phyloP scores from a whole-genome alignment of 2,888 invertebrate genomes.

The Coelogynopora nodosa region DNA sequence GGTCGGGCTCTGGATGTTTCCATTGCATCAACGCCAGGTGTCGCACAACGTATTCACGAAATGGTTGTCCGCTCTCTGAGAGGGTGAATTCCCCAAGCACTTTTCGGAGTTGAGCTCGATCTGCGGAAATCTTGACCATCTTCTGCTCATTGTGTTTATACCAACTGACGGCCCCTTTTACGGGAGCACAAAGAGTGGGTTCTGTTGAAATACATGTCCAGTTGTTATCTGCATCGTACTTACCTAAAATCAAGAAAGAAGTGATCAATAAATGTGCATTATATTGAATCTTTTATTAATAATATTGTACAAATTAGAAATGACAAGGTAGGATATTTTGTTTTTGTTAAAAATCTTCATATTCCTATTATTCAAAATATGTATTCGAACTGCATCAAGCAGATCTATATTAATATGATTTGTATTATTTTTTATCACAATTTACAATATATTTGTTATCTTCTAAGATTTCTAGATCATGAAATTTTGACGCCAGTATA shows the following conservation, averaged over 20 bases:
- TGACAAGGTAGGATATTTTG: too few relatives aligned
- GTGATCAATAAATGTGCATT: too few relatives aligned
- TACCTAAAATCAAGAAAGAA: not conserved
- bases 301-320: too few relatives aligned
- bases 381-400: too few relatives aligned
- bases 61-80: slow-evolving; percentile 52
- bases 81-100: slow-evolving; percentile 58
- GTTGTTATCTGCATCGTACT: not conserved
- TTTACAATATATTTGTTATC: too few relatives aligned
- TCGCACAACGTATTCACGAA: slow-evolving; percentile 53
- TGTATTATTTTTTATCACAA: too few relatives aligned
- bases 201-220: not conserved
- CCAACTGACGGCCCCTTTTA: slow-evolving; percentile 52
- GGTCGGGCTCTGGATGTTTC: slow-evolving; percentile 49
- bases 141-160: slow-evolving; percentile 58
- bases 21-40: slow-evolving; percentile 55
- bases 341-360: too few relatives aligned
- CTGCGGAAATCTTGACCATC: slow-evolving; percentile 54
- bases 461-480: too few relatives aligned
- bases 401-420: too few relatives aligned
- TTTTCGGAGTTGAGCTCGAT: slow-evolving; percentile 54
- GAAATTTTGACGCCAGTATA: too few relatives aligned
- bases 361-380: too few relatives aligned
- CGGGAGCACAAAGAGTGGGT: not conserved
- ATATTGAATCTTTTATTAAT: too few relatives aligned